Evolutionary conservation across 2,113 vertebrate genomes (phyloP).

Genomic region (Oreochromis aureus): DNA sequence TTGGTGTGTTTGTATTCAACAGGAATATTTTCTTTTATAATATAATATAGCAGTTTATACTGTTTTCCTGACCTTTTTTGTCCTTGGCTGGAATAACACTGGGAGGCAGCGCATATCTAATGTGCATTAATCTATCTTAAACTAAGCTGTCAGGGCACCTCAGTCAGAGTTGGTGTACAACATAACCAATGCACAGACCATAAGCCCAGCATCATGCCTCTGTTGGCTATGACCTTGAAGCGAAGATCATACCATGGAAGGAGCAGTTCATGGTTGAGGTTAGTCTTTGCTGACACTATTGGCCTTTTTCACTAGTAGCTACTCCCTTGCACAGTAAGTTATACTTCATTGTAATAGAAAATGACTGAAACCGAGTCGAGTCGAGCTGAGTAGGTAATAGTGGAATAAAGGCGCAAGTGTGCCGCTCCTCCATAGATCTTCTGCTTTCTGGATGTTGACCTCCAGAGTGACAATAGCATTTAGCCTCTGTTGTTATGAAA

Average conservation of each 20-base stretch:
- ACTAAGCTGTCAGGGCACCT: background rate
- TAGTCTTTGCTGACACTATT: background rate
- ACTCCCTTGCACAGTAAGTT: background rate
- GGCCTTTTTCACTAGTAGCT: background rate
- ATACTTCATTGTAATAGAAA: background rate
- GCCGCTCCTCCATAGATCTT: background rate
- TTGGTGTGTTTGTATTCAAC: background rate
- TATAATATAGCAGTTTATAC: background rate
- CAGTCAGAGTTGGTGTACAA: background rate
- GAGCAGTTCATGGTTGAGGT: background rate
- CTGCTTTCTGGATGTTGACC: background rate
- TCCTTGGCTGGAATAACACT: background rate
- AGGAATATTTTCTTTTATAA: background rate
- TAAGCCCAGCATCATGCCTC: background rate
- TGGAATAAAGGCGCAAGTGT: background rate
- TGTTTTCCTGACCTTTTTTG: background rate
- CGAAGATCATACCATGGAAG: background rate
- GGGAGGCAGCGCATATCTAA: background rate
- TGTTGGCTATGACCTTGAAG: background rate
- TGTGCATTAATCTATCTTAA: background rate
- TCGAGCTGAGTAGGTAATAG: background rate
- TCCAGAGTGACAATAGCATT: background rate
- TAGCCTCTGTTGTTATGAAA: background rate
- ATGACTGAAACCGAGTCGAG: background rate
- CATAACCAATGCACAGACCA: background rate